phyloP scores from a whole-genome alignment of 2,888 invertebrate genomes.

The Aleiodes alternator region DNA sequence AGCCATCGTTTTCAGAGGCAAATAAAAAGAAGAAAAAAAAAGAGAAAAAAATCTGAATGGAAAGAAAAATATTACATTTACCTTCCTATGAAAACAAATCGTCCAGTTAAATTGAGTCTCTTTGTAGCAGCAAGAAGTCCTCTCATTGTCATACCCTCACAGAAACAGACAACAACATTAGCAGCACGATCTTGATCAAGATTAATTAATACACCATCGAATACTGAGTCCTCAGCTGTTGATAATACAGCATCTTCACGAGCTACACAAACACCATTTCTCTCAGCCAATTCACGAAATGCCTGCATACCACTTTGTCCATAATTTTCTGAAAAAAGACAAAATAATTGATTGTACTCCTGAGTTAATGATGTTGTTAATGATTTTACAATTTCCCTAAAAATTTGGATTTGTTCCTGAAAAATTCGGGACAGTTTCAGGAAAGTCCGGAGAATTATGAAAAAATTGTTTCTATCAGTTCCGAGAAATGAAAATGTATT shows the following conservation, averaged over 20 bases:
- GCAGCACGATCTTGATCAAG: conserved; percentile 78
- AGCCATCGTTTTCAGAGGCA: not conserved
- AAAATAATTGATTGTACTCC: conserved; percentile 45
- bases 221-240: conserved; percentile 78
- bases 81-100: conserved; percentile 83
- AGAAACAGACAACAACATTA: conserved; percentile 85
- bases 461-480: too few relatives aligned
- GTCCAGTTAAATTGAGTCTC: conserved; percentile 78
- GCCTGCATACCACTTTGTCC: conserved; percentile 86
- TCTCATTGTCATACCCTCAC: conserved; percentile 85
- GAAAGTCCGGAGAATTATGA: too few relatives aligned
- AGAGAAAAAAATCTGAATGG: not conserved
- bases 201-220: conserved; percentile 78
- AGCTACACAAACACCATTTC: conserved; percentile 84
- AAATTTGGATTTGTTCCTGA: not conserved
- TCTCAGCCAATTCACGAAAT: conserved; percentile 83
- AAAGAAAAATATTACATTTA: conserved; percentile 65
- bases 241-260: conserved; percentile 81
- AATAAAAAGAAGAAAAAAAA: not conserved
- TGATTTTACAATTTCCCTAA: not conserved
- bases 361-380: too few relatives aligned
- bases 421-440: not conserved
- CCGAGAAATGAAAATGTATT: too few relatives aligned
- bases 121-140: conserved; percentile 80
- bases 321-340: conserved; percentile 81